phyloP scores from a whole-genome alignment of 1,140 invertebrate genomes.

The Diabrotica virgifera region DNA sequence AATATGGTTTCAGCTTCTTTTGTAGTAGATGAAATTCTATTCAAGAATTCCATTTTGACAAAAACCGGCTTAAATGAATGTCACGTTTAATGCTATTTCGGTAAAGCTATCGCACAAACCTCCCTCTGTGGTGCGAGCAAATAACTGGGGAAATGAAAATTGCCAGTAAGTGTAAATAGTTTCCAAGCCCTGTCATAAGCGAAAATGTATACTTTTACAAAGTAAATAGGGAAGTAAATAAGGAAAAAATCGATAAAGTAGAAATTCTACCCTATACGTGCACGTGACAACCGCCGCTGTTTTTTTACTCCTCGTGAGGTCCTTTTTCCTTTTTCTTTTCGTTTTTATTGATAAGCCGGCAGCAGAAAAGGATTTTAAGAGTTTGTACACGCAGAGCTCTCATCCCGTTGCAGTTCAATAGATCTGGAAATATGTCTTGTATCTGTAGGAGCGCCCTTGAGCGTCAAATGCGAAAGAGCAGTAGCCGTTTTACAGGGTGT shows the following conservation, averaged over 20 bases:
- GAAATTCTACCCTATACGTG: background rate
- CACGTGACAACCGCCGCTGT: background rate
- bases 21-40: too few relatives aligned
- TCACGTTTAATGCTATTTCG: too few relatives aligned
- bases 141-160: background rate
- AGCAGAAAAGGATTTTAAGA: constrained; percentile 2
- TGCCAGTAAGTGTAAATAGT: constrained; percentile 1
- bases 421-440: background rate
- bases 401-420: background rate
- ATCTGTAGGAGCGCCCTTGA: background rate
- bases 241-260: background rate
- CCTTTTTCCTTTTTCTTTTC: background rate
- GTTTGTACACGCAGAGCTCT: background rate
- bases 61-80: too few relatives aligned
- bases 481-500: background rate
- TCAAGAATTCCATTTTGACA: too few relatives aligned
- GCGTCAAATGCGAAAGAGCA: background rate
- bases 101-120: too few relatives aligned
- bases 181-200: background rate
- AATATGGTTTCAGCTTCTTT: too few relatives aligned
- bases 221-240: background rate
- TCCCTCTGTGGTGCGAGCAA: background rate
- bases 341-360: background rate
- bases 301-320: background rate
- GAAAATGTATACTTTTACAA: background rate